Evolutionary conservation across 2,113 vertebrate species (phyloP), one percentile per base, ranked within the genome.

Genomic region (Brachionichthys hirsutus): DNA sequence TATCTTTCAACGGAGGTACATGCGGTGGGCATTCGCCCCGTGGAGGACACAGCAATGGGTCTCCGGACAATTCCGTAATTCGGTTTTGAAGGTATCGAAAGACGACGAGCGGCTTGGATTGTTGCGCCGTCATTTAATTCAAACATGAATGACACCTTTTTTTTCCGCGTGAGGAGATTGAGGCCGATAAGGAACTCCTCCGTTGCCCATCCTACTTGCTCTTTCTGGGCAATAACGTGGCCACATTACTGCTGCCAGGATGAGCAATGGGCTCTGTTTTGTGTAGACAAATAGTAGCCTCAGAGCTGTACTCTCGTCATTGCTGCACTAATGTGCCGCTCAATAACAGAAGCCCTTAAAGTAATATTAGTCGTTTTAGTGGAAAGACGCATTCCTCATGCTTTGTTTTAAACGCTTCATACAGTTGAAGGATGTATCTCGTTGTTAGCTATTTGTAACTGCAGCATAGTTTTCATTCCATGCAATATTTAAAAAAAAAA

Each of bases 21-120:
- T 56, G 68, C 65, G 70, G 51, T 47, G 62, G 52, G 41, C 41
- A 51, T 49, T 79, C 22, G 47, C 68, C 46, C 51, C 57, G 18
- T 14, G 12, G 60, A 43, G 42, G 41, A 58, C 56, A 66, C 55
- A 75, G 40, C 70, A 12, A 89, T 81, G 62, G 74, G 84, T 84
- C 75, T 44, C 2, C 51, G 72, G 75, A 87, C 75, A 83, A 88
- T 73, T 73, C 64, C 62, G 53, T 73, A 66, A 81, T 85, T 86
- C 70, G 67, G 62, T 67, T 61, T 76, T 82, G 12, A 36, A 45
- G 46, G 71, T 65, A 81, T 77, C 82, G 76, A 82, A 77, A 69
- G 72, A 70, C 72, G 68, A 56, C 68, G n/a, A n/a, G n/a, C n/a
- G n/a, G 78, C 60, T 65, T 6, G 15, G 65, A 51, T 16, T 44